These are phyloP conservation scores for Brotula barbata DNA, from an alignment of 2,797 vertebrate genomes.

Conservation along the genomic window DNA sequence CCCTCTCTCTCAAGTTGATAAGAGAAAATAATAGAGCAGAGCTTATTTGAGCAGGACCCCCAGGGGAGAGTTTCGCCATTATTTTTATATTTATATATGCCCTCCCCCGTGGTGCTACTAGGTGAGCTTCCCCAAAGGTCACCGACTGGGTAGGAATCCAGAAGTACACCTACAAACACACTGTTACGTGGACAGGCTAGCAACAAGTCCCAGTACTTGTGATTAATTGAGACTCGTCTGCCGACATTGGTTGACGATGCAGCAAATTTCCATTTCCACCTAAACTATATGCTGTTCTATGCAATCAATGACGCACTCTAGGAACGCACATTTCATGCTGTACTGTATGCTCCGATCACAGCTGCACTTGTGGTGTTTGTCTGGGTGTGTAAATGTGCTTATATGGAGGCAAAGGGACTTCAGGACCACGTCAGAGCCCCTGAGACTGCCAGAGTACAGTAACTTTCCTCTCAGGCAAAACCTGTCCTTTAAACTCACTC, in stretches of 20 bases:
- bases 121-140: slow-evolving; percentile 58
- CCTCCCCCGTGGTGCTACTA: slow-evolving; percentile 22
- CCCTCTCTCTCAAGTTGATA: slow-evolving; percentile 47
- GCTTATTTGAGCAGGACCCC: slow-evolving; percentile 56
- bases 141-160: slow-evolving; percentile 45
- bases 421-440: too few relatives aligned
- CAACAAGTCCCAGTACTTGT: slow-evolving; percentile 46
- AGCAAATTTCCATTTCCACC: slow-evolving; percentile 40
- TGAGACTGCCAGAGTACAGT: slow-evolving; percentile 8
- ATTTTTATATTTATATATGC: slow-evolving; percentile 59
- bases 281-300: slow-evolving; percentile 22
- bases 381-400: not conserved
- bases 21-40: slow-evolving; percentile 54
- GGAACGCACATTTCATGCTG: slow-evolving; percentile 12
- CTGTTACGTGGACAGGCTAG: slow-evolving; percentile 41
- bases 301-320: slow-evolving; percentile 17
- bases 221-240: slow-evolving; percentile 53
- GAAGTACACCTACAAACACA: slow-evolving; percentile 28
- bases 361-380: not conserved
- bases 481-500: slow-evolving; percentile 1
- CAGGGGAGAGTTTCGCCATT: slow-evolving; percentile 57
- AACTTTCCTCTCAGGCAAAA: slow-evolving; percentile 15
- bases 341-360: slow-evolving; percentile 6
- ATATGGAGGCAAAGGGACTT: not conserved
- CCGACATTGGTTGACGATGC: slow-evolving; percentile 51